Base-by-base conservation (phyloP, 2,113 vertebrate species). In the Synodontis membranacea region DNA sequence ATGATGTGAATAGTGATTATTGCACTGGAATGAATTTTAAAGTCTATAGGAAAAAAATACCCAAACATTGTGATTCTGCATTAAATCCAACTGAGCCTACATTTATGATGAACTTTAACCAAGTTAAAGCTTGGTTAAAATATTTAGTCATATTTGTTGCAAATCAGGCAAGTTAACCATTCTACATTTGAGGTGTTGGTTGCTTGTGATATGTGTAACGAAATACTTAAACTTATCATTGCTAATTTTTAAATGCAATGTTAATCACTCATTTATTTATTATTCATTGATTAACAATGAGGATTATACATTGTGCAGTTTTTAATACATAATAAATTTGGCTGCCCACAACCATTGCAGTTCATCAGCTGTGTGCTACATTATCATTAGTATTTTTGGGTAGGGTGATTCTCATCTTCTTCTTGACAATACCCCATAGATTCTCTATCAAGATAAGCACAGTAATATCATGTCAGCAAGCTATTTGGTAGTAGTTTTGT, bases 341-440 rank as follows among this genome's bases (percentile, higher is more conserved):
- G 1, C 28, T 37, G 9, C 12, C 31, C 42, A 15, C 10, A 52
- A 14, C 6, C 1, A 4, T 34, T 39, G 37, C 11, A 37, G 23
- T 46, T 85, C 21, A 62, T 62, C 48, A 78, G 0, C 46, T 78
- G 54, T 64, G 56, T 46, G 39, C 25, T 3, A 19, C 52, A 14
- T 78, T 75, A 48, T 62, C 74, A 78, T 28, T 60, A 76, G 2
- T 44, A 78, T n/a, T n/a, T n/a, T n/a, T n/a, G n/a, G n/a, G n/a
- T n/a, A n/a, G n/a, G n/a, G n/a, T n/a, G n/a, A n/a, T n/a, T n/a
- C n/a, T n/a, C n/a, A n/a, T n/a, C n/a, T n/a, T n/a, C n/a, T n/a
- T n/a, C n/a, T n/a, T n/a, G n/a, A n/a, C n/a, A n/a, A n/a, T n/a
- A n/a, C n/a, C n/a, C n/a, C n/a, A n/a, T n/a, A n/a, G n/a, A n/a